Percentiles rank a stretch among this genome's conserved stretches.
Conservation (phyloP, 2,888 invertebrate species). For the Drosophila lacicola region DNA sequence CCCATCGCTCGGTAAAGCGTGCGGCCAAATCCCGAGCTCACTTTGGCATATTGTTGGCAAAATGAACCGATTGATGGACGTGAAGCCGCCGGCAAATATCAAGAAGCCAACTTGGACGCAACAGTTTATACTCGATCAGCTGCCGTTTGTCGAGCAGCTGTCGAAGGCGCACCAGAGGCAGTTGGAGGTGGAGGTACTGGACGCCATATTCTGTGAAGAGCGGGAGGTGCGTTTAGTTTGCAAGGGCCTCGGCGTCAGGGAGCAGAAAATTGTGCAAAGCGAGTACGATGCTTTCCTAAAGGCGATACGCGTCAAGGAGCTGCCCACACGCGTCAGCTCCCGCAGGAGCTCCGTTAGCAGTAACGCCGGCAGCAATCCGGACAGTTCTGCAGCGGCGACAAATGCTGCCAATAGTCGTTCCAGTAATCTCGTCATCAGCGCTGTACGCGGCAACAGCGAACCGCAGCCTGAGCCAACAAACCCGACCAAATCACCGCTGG, state of each 20-base stretch:
- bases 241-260: neutral
- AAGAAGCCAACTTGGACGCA: neutral
- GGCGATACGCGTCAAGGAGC: conserved; percentile 59
- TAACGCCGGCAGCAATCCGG: neutral
- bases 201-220: conserved; percentile 64
- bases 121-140: conserved; percentile 47
- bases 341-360: neutral
- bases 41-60: conserved; percentile 53
- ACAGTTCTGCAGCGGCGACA: neutral
- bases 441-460: conserved; percentile 4
- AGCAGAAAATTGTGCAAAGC: conserved; percentile 19
- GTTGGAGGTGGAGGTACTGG: conserved; percentile 72
- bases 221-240: neutral
- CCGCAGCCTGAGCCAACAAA: neutral
- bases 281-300: conserved; percentile 63
- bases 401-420: neutral
- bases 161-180: conserved; percentile 40
- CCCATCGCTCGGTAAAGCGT: conserved; percentile 45
- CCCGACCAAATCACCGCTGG: neutral
- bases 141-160: conserved; percentile 46
- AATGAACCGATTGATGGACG: conserved; percentile 30
- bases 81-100: neutral
- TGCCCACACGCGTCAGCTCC: neutral
- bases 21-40: conserved; percentile 49
- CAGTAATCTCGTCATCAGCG: conserved; percentile 11